Evolutionary conservation across 2,888 invertebrate species (phyloP).

Genomic region (Elysia crispata): DNA sequence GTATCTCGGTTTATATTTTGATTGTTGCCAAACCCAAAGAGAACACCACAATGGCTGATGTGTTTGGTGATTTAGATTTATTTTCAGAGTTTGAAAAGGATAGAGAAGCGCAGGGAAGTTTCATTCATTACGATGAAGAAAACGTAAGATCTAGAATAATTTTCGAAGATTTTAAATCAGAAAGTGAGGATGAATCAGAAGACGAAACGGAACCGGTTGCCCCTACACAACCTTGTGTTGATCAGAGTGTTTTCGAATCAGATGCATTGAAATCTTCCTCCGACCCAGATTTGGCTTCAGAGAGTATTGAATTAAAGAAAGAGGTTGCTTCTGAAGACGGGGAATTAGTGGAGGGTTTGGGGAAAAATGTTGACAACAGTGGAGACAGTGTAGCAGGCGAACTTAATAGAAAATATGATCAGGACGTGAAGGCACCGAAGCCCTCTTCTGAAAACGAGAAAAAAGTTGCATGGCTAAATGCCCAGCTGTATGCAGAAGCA

Average conservation of each 20-base stretch:
- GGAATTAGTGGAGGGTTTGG: background rate
- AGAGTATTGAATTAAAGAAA: background rate
- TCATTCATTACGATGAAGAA: constrained; percentile 62
- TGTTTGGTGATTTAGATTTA: constrained; percentile 69
- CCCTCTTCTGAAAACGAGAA: constrained; percentile 41
- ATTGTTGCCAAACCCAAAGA: background rate
- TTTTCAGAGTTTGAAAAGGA: constrained; percentile 74
- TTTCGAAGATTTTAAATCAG: constrained; percentile 50
- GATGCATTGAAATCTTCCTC: too few relatives aligned
- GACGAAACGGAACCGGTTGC: too few relatives aligned
- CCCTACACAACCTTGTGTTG: too few relatives aligned
- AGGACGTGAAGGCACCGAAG: background rate
- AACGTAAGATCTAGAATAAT: constrained; percentile 57
- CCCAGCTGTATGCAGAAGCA: constrained; percentile 43
- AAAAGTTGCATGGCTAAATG: constrained; percentile 41
- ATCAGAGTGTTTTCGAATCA: too few relatives aligned
- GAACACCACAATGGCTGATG: constrained; percentile 61
- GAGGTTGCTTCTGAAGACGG: background rate
- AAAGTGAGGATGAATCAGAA: constrained; percentile 48
- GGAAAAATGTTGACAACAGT: background rate
- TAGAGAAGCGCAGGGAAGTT: constrained; percentile 62
- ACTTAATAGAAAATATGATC: too few relatives aligned
- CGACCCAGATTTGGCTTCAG: too few relatives aligned
- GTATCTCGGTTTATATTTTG: too few relatives aligned
- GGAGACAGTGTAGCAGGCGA: background rate